Conservation (phyloP, 2,797 vertebrate species). For the Xyrichtys novacula region DNA sequence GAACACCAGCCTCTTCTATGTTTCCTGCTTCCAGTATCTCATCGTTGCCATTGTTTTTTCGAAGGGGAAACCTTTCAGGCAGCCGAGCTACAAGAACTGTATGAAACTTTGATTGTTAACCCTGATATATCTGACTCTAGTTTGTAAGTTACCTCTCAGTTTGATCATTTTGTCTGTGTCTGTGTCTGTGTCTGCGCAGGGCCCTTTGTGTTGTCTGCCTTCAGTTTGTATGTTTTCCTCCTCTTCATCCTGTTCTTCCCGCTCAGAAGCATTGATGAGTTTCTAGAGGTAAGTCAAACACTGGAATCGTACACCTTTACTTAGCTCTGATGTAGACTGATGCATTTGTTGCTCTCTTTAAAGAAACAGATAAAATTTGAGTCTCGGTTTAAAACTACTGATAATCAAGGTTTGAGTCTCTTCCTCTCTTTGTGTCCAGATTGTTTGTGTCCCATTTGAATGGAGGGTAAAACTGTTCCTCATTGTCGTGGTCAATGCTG, state of each 20-base stretch:
- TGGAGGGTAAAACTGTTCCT: slow-evolving; percentile 90
- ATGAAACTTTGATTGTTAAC: slow-evolving; percentile 57
- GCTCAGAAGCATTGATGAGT: slow-evolving; percentile 81
- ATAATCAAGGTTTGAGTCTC: neutral
- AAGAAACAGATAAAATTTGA: neutral
- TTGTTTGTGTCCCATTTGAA: slow-evolving; percentile 91
- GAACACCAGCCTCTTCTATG: slow-evolving; percentile 97
- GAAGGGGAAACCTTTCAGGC: slow-evolving; percentile 98
- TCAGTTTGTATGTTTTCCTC: slow-evolving; percentile 89
- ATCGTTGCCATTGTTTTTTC: slow-evolving; percentile 96
- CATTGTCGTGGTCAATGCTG: slow-evolving; percentile 88
- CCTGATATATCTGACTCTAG: neutral
- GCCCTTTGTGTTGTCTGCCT: slow-evolving; percentile 89
- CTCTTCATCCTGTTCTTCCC: slow-evolving; percentile 93
- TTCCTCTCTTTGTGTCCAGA: slow-evolving; percentile 74
- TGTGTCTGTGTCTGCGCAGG: slow-evolving; percentile 67
- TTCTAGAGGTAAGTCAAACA: slow-evolving; percentile 88
- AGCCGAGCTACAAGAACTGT: slow-evolving; percentile 98
- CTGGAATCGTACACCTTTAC: neutral
- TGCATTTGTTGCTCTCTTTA: neutral
- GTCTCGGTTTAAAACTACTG: neutral
- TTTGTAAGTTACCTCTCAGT: neutral
- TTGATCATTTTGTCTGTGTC: slow-evolving; percentile 1
- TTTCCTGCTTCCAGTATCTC: slow-evolving; percentile 98
- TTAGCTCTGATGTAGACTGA: neutral